Base-by-base conservation (phyloP, 2,797 vertebrate genomes). In the Amazona finschi region DNA sequence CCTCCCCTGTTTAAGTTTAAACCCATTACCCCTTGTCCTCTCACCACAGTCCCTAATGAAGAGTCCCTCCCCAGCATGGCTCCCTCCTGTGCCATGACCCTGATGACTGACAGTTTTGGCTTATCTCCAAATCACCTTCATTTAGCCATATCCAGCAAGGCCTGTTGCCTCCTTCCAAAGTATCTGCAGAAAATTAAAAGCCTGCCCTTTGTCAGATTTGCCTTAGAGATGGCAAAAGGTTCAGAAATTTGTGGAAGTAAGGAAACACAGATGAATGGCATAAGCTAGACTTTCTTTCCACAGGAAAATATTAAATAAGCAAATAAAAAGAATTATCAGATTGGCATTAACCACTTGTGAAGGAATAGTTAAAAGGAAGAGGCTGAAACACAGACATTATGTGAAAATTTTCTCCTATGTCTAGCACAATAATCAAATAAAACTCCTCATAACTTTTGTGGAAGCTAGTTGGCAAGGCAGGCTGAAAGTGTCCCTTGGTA, bases 341-440 rank as follows among this genome's bases (percentile, higher is more conserved):
- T 88, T 90, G 85, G 69, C 47, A 49, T 82, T 75, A 62, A 87
- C 24, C 27, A 49, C 49, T 83, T 85, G 52, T 4, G 21, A 81
- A 91, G 38, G n/a, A 93, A 53, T 66, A 78, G 53, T 94, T 87
- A 69, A 78, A 94, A 90, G 61, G n/a, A 85, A 85, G 66, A 0
- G 0, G 19, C 33, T 78, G 76, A 80, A 94, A 57, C 65, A 61
- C 39, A 85, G 49, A 19, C 33, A 19, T 72, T 77, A 44, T 36
- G 74, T 58, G 43, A 75, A 93, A 84, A 82, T 73, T 24, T 86
- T 91, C 62, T 92, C 38, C 22, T 52, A 24, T 64, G 21, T 69
- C 62, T 76, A 62, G n/a, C 43, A 77, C 7, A 11, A 70, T 70
- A 90, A 83, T 87, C 25, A 84, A 73, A 91, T 84, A 70, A 94